phyloP scores from a whole-genome alignment of 2,113 vertebrate species.

The Rousettus leschenaultii region DNA sequence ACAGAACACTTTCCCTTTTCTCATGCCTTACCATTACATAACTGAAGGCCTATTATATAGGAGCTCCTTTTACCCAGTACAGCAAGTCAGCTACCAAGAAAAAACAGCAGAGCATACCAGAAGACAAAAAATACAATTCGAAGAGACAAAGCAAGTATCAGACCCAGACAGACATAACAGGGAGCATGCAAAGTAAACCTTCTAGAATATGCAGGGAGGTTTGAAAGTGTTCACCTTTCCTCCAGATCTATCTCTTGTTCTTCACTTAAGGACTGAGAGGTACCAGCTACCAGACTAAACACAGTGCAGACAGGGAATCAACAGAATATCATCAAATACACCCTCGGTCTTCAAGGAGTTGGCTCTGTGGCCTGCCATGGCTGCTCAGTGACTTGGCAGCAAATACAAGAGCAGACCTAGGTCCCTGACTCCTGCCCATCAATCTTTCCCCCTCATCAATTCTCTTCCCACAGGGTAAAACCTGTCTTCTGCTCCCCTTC shows the following conservation, averaged over 20 bases:
- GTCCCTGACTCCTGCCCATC: not conserved
- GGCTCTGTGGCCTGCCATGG: not conserved
- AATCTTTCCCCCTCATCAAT: not conserved
- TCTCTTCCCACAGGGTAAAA: not conserved
- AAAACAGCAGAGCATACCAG: not conserved
- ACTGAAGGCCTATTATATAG: not conserved
- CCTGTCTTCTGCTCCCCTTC: not conserved
- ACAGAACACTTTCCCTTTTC: accelerated
- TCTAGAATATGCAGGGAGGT: not conserved
- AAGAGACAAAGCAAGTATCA: not conserved
- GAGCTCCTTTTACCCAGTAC: not conserved
- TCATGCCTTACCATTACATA: not conserved
- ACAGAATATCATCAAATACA: not conserved
- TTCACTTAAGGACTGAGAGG: not conserved
- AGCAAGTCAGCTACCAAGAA: not conserved
- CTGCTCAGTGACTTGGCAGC: not conserved
- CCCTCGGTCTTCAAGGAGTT: not conserved
- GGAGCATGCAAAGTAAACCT: not conserved
- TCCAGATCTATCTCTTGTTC: not conserved
- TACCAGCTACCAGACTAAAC: not conserved
- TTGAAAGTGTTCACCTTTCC: not conserved
- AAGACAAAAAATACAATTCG: not conserved
- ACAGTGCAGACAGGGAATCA: not conserved
- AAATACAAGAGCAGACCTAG: not conserved
- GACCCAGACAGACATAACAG: not conserved